Base-by-base conservation (phyloP, 2,113 vertebrate genomes). In the Gorilla gorilla region DNA sequence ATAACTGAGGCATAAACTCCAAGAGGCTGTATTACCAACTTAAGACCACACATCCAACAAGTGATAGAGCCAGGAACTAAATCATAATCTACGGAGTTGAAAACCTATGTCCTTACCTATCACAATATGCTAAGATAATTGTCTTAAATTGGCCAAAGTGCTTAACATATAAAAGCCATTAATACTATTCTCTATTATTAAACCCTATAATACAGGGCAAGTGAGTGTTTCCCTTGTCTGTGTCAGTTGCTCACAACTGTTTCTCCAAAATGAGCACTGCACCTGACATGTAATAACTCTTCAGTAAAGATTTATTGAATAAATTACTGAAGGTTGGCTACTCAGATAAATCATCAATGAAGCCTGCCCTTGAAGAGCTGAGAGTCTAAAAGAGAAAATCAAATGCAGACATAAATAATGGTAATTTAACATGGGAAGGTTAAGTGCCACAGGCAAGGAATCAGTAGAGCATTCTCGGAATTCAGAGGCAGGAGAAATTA, bases 311-410 rank as follows among this genome's bases (percentile, higher is more conserved):
- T 57, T 81, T 86, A 50, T 25, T 45, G 20, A 82, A 83, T 45
- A 86, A 94, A 72, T 86, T 85, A 89, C 79, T 59, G 7, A 75
- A 90, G 55, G 68, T 30, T 94, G 45, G 22, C n/a, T 73, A 27
- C 45, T 89, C 85, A 82, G 50, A 92, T 94, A 90, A 95, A 96
- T 92, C 61, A 64, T 16, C 35, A 97, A 82, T 84, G 82, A 92
- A 68, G 38, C n/a, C 72, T 64, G 16, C 55, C 35, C 70, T 90
- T 82, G 64, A 91, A 64, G 38, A 97, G 59, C 32, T 81, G 38
- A 93, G 43, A 73, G 5, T 96, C 92, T 93, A 92, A 94, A 96
- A 78, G 20, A 40, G 10, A 94, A 91, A 52, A 82, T 66, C 27
- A 70, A 82, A 70, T 7, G 20, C 4, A 80, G 22, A 92, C 27